Evolutionary conservation across 2,888 invertebrate genomes (phyloP).

Genomic region (Drosophila rellima): DNA sequence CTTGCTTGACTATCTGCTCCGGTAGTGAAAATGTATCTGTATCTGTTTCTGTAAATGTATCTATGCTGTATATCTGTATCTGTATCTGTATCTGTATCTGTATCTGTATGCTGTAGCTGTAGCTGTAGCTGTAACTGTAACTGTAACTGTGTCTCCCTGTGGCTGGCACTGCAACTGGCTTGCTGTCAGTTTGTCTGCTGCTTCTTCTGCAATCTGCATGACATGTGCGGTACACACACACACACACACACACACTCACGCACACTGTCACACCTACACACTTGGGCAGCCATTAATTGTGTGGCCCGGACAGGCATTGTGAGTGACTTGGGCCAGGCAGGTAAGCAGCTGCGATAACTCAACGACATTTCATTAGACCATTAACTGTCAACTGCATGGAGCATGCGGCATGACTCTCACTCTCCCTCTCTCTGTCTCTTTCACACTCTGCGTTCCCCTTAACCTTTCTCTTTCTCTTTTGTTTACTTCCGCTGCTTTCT

Average conservation of each 20-base stretch:
- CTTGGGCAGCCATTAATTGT: constrained; percentile 48
- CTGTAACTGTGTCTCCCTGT: constrained; percentile 26
- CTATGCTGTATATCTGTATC: constrained; percentile 9
- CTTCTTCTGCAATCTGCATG: constrained; percentile 53
- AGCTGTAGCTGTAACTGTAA: constrained; percentile 10
- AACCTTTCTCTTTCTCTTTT: background rate
- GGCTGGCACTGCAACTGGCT: constrained; percentile 51
- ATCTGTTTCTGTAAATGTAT: constrained; percentile 10
- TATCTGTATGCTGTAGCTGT: constrained; percentile 11
- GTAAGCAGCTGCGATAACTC: constrained; percentile 71
- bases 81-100: constrained; percentile 10
- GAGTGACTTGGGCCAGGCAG: constrained; percentile 45
- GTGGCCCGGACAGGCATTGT: constrained; percentile 38
- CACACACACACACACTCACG: constrained; percentile 9
- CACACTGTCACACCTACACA: constrained; percentile 6
- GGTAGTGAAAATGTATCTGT: constrained; percentile 3
- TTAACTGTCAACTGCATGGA: constrained; percentile 74
- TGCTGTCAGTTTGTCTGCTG: constrained; percentile 46
- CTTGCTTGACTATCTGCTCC: constrained; percentile 6
- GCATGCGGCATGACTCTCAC: constrained; percentile 2
- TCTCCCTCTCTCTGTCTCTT: background rate
- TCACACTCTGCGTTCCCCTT: background rate
- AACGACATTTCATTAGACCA: constrained; percentile 80
- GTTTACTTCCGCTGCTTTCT: constrained; percentile 13
- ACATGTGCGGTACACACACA: constrained; percentile 40